Percentiles rank a stretch among this genome's conserved stretches.
Evolutionary conservation across 2,113 vertebrate species (phyloP).

Genomic region (Hyperopisus bebe): DNA sequence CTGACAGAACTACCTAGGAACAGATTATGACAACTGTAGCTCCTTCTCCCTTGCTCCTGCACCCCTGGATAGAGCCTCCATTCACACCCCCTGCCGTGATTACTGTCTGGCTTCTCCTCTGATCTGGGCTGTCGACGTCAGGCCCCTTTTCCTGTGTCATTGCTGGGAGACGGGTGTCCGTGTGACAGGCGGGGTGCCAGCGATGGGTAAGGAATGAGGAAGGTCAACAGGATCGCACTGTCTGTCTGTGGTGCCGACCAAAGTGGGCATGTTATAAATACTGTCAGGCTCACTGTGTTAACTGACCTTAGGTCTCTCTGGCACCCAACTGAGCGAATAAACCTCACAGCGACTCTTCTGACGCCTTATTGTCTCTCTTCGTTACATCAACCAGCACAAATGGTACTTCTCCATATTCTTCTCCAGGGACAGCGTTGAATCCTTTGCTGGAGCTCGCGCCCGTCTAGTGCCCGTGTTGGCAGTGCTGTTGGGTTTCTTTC

Average conservation of each 20-base stretch:
- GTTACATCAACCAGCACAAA: neutral
- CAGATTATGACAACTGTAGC: slow-evolving; percentile 4
- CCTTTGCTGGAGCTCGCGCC: neutral
- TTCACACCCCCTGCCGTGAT: neutral
- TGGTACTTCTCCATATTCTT: neutral
- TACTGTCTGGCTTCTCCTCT: neutral
- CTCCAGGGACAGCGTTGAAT: neutral
- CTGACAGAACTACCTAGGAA: neutral
- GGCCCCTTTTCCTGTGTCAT: neutral
- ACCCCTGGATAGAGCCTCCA: neutral
- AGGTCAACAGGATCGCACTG: neutral
- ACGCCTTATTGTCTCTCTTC: neutral
- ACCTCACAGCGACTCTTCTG: neutral
- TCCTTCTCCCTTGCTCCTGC: neutral
- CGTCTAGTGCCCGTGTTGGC: neutral
- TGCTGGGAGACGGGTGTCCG: neutral
- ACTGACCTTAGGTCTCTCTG: neutral
- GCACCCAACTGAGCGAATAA: neutral
- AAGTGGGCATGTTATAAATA: neutral
- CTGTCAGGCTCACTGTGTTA: neutral
- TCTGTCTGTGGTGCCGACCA: neutral
- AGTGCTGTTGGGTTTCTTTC: neutral
- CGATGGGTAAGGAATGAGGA: neutral
- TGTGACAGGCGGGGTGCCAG: neutral
- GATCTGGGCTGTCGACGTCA: neutral